Evolutionary conservation across 2,888 invertebrate species (phyloP).

Genomic region (Sepioteuthis lessoniana): DNA sequence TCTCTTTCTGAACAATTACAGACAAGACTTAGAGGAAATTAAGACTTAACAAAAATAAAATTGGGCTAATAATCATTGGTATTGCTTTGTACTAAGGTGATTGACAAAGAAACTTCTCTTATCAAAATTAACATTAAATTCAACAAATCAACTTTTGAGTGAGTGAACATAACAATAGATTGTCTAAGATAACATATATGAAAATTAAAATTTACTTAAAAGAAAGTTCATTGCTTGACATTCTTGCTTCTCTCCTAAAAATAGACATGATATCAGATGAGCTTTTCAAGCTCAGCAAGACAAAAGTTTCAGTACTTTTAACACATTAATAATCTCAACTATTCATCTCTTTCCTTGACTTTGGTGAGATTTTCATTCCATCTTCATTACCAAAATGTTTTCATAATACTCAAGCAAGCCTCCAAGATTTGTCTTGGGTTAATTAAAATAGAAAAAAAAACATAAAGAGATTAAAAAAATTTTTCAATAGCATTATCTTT

Average conservation of each 20-base stretch:
- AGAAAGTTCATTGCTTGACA: neutral
- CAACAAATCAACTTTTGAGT: neutral
- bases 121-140: neutral
- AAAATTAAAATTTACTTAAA: too few relatives aligned
- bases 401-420: neutral
- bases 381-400: neutral
- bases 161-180: neutral
- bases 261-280: neutral
- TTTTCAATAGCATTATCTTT: constrained; percentile 20
- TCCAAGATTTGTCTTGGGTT: neutral
- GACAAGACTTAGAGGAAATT: neutral
- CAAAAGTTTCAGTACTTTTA: neutral
- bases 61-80: neutral
- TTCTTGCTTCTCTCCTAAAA: neutral
- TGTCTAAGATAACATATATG: neutral
- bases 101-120: neutral
- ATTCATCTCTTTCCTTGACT: too few relatives aligned
- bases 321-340: neutral
- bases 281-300: neutral
- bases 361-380: neutral
- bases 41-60: neutral
- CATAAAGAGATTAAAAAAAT: too few relatives aligned
- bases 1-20: neutral
- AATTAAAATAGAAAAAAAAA: neutral
- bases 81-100: neutral